These are phyloP conservation scores for Siniperca undulata DNA, from an alignment of 2,797 vertebrate genomes.

Conservation along the genomic window DNA sequence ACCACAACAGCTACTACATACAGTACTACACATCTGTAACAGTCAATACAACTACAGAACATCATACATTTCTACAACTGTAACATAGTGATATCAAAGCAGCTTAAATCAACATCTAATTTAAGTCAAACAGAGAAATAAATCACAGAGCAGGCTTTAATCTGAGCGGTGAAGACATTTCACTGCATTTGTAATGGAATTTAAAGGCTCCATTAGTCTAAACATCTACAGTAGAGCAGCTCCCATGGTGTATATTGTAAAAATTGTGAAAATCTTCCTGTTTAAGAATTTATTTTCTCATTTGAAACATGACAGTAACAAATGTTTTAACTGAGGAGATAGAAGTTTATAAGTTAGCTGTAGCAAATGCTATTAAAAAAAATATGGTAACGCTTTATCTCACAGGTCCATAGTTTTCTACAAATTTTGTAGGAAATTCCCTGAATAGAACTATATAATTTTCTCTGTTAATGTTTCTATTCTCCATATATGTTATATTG, in stretches of 20 bases:
- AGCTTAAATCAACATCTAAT: constrained; percentile 13
- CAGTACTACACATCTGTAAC: constrained; percentile 52
- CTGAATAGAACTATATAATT: not conserved
- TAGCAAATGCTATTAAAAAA: not conserved
- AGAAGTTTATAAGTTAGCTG: not conserved
- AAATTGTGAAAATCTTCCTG: not conserved
- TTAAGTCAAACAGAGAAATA: constrained; percentile 12
- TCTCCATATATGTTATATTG: constrained; percentile 7
- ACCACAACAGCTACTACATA: constrained; percentile 55
- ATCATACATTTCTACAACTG: constrained; percentile 40
- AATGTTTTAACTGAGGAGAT: constrained; percentile 12
- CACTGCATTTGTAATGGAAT: constrained; percentile 13
- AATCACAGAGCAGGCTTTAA: constrained; percentile 53
- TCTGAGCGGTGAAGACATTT: constrained; percentile 52
- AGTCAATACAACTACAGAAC: constrained; percentile 40
- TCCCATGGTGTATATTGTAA: not conserved
- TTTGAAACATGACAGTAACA: not conserved
- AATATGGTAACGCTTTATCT: constrained; percentile 28
- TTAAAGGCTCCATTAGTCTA: constrained; percentile 36
- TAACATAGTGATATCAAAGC: constrained; percentile 15
- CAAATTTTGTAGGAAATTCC: not conserved
- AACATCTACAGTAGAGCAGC: constrained; percentile 16
- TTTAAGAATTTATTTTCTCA: not conserved
- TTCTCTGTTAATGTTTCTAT: not conserved
- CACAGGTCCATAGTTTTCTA: constrained; percentile 18